Percentiles rank a stretch among this genome's conserved stretches.
Evolutionary conservation across 2,888 invertebrate species (phyloP).

Genomic region (Luperina nickerlii): DNA sequence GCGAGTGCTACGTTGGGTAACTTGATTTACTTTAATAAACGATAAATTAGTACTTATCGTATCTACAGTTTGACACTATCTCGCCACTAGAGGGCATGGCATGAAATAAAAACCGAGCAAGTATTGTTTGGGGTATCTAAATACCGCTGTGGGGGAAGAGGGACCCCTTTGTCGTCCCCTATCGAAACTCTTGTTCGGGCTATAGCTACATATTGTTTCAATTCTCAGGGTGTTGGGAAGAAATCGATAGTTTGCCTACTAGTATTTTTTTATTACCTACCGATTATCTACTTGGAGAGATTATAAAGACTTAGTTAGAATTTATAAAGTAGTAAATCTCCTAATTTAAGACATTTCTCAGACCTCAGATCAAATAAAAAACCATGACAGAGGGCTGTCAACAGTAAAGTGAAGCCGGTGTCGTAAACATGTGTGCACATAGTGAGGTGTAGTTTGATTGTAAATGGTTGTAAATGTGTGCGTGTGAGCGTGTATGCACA

Average conservation of each 20-base stretch:
- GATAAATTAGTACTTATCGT: neutral
- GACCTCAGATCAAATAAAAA: no score
- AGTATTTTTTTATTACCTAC: neutral
- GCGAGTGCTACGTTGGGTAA: neutral
- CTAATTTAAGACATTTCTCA: no score
- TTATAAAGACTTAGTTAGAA: no score
- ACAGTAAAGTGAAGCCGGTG: no score
- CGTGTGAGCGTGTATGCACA: no score
- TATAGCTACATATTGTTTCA: conserved; percentile 40
- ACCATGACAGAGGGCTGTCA: no score
- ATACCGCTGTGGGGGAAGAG: conserved; percentile 8
- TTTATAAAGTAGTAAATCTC: no score
- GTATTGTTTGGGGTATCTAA: conserved; percentile 39
- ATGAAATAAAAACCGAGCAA: conserved; percentile 23
- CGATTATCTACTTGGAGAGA: no score
- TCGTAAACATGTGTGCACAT: no score
- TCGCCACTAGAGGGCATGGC: neutral
- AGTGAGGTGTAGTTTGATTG: no score
- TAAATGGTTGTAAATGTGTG: no score
- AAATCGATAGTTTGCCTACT: conserved; percentile 30
- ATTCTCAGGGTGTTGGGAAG: conserved; percentile 26
- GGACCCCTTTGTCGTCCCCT: conserved; percentile 40
- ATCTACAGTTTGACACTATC: neutral
- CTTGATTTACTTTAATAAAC: neutral
- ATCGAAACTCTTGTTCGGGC: conserved; percentile 25